These are phyloP conservation scores for Tigriopus japonicus DNA, from an alignment of 1,140 invertebrate genomes.

Conservation along the genomic window DNA sequence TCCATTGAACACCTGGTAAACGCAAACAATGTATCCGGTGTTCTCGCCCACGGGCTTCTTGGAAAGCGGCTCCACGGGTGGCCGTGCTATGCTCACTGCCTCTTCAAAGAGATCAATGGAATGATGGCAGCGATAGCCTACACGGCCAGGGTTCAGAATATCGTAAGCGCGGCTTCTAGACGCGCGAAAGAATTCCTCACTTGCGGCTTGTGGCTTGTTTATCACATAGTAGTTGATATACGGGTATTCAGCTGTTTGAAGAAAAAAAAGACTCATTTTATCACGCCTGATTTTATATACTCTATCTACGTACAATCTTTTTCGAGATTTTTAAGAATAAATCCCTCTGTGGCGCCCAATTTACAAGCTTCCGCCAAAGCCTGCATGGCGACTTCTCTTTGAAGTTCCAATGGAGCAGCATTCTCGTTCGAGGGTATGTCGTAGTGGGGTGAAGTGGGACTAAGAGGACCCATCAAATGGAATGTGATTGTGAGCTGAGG, in stretches of 20 bases:
- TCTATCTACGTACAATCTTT: constrained; percentile 40
- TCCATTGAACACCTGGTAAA: constrained; percentile 72
- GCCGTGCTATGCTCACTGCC: constrained; percentile 65
- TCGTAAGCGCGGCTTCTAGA: constrained; percentile 52
- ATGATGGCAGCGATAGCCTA: constrained; percentile 36
- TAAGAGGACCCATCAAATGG: constrained; percentile 66
- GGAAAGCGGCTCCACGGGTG: constrained; percentile 37
- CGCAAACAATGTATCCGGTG: constrained; percentile 74
- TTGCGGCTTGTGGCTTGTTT: constrained; percentile 62
- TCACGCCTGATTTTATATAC: background rate
- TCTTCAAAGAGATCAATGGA: constrained; percentile 4
- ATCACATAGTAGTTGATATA: constrained; percentile 75
- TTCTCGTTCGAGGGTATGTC: constrained; percentile 43
- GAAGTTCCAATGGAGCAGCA: constrained; percentile 49
- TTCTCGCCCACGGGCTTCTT: constrained; percentile 34
- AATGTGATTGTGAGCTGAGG: constrained; percentile 37
- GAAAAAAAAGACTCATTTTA: constrained; percentile 1
- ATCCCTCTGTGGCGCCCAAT: constrained; percentile 49
- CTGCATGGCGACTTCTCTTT: constrained; percentile 52
- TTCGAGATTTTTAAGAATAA: constrained; percentile 70
- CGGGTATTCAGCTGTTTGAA: constrained; percentile 59
- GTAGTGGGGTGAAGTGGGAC: constrained; percentile 55
- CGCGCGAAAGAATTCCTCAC: constrained; percentile 57
- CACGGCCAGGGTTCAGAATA: constrained; percentile 56
- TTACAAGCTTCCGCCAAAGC: constrained; percentile 29